Evolutionary conservation across 2,888 invertebrate genomes (phyloP).

Genomic region (Nycteola revayana): DNA sequence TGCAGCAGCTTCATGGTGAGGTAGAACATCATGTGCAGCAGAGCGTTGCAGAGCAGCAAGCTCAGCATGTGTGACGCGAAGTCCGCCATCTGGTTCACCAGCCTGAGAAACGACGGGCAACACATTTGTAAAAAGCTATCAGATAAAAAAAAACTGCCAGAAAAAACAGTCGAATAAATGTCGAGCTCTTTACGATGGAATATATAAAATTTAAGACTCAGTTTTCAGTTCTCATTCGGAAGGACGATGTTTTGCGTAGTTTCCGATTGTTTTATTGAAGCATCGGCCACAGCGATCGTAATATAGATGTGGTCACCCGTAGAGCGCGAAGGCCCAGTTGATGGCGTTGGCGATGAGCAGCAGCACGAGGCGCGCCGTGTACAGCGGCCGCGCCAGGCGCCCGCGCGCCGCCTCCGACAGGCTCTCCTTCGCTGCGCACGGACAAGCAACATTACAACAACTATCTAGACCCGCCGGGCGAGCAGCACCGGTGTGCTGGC

Average conservation of each 20-base stretch:
- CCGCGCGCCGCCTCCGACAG: constrained; percentile 54
- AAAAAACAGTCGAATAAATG: too few relatives aligned
- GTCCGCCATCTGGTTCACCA: constrained; percentile 84
- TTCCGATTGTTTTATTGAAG: too few relatives aligned
- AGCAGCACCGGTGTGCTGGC: too few relatives aligned
- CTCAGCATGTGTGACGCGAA: constrained; percentile 91
- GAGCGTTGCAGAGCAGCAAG: constrained; percentile 91
- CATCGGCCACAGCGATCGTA: neutral
- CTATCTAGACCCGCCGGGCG: too few relatives aligned
- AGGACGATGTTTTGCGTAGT: too few relatives aligned
- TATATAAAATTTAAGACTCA: too few relatives aligned
- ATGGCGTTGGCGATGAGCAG: constrained; percentile 84
- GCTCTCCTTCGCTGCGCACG: constrained; percentile 50
- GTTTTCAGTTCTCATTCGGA: too few relatives aligned
- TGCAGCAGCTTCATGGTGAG: constrained; percentile 91
- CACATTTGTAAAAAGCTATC: too few relatives aligned
- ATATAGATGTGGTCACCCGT: too few relatives aligned
- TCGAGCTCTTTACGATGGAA: too few relatives aligned
- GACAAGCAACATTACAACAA: too few relatives aligned
- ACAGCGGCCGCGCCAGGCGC: constrained; percentile 54
- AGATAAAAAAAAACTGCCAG: too few relatives aligned
- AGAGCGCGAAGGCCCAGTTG: constrained; percentile 86
- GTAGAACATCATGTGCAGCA: constrained; percentile 91
- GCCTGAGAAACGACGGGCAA: constrained; percentile 43
- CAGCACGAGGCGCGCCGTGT: constrained; percentile 80